Evolutionary conservation across 2,113 vertebrate species (phyloP), one percentile per base, ranked within the genome.

Genomic region (Grammatotria lemairii): DNA sequence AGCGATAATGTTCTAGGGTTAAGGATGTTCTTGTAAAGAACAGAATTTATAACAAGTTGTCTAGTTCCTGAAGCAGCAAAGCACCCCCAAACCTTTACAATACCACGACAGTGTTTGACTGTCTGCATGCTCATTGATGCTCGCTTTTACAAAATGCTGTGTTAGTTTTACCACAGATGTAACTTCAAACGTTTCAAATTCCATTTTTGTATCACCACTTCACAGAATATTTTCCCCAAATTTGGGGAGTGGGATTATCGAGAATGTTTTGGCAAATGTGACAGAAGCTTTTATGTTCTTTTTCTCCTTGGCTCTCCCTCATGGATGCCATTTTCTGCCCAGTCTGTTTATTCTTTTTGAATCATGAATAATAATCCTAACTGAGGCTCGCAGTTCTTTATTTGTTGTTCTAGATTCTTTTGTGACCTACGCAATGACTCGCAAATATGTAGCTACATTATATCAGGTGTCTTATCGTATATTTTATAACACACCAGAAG

Each of bases 401-500:
- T 45, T 23, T 70, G 38, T 70, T 70, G 12, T 45, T 70, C 21
- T 70, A 23, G 38, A 23, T 42, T 70, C 8, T 42, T 45, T 9
- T 42, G 38, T 23, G 21, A 26, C 8, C 1, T 26, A 70, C 4
- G 4, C 6, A 12, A 38, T 38, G 60, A 70, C 21, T 42, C 21
- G 9, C 8, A 42, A 42, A 70, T 83, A 8, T 33, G 45, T 45
- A 38, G 51, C 79, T 68, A 85, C 40, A 85, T 63, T 83, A 42
- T 38, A 47, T 80, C 9, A 26, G 5, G 3, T 70, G 31, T 35
- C 9, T 63, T 65, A 38, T 55, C 45, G 51, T 4, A 35, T 84
- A 28, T 87, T 58, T 83, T 83, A 47, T 23, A 81, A 83, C 47
- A 86, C 85, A 88, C n/a, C 73, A 55, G 19, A 84, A 73, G 33